Base-by-base conservation (phyloP, 1,140 invertebrate genomes). In the Rhagoletis pomonella region DNA sequence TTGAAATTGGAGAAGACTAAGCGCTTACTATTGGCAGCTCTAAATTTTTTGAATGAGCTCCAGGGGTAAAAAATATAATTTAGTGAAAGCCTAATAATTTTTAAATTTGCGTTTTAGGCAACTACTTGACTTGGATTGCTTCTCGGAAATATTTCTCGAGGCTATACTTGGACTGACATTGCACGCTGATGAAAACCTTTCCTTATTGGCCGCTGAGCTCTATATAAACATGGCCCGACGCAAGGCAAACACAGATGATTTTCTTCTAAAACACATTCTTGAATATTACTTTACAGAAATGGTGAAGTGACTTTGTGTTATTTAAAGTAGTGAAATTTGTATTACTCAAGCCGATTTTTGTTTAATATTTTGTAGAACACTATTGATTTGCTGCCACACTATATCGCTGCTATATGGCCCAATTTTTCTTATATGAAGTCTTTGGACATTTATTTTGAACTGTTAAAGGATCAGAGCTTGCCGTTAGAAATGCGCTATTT, bases 281-380 rank as follows among this genome's bases (percentile, higher is more conserved):
- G 73, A 81, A 9, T 81, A 47, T 81, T 81, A 58, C 55, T 81
- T 81, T 7, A n/a, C 44, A 81, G 73, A 81, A 58, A 55, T 29
- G 44, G 73, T 81, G 47, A 5, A 17, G 5, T 55, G 4, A 14
- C 29, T 73, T 65, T 39, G 29, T 4, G 5, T 65, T 29, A 9
- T 65, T 14, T 65, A 14, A 65, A 19, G 14, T 65, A 29, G 29
- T 29, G 29, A 29, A 29, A 29, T 29, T 29, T 29, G 29, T 29
- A 29, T 29, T 29, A 29, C 29, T 29, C 29, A 29, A 29, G 17
- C 29, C 64, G 29, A 65, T 17, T 14, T 62, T n/a, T 44, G 3
- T 60, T 59, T 62, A 0, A 44, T 42, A 5, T 3, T 12, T 85
- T 62, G n/a, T 47, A 81, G 73, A 39, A 50, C 17, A 19, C n/a